Base-by-base conservation (phyloP, 2,113 vertebrate genomes). In the Cromileptes altivelis region DNA sequence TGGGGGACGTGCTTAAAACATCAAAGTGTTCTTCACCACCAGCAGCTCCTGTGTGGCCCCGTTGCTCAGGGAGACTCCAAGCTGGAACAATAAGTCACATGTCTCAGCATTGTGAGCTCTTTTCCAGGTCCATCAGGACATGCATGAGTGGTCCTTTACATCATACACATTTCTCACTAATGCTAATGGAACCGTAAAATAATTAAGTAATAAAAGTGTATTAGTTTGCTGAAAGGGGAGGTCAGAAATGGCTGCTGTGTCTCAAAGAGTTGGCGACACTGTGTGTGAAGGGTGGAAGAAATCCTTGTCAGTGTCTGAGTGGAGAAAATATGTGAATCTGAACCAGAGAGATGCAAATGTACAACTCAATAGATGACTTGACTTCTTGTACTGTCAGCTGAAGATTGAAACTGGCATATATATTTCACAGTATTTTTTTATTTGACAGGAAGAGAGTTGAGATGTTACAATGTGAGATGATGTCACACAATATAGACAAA, bases 11-110 rank as follows among this genome's bases (percentile, higher is more conserved):
- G 42, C 67, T 71, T n/a, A 18, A 65, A 42, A 61, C 11, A 70
- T 81, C 13, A 79, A 33, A 58, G 77, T 30, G 0, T 42, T 23
- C 8, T 37, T 63, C 19, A 25, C 11, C 64, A 67, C 27, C 75
- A 77, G 42, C 50, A 62, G 49, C 68, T 61, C 56, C 40, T 79
- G 89, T 91, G 87, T 91, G 82, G 87, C 65, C 68, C 74, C 71
- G 92, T 92, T 88, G 90, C 91, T 77, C 86, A 40, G 71, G 84
- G 87, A 81, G 68, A 91, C 88, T 19, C 45, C 64, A 14, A 33
- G 63, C 68, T 18, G 13, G 18, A 52, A 90, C 90, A 85, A 89
- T 81, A 23, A 72, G 80, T 81, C 82, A 70, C 82, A 80, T 25
- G 81, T 79, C 63, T 53, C 49, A 27, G 55, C 75, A 79, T 75